Conservation (phyloP, 2,113 vertebrate genomes). For the Marcusenius ussheri region DNA sequence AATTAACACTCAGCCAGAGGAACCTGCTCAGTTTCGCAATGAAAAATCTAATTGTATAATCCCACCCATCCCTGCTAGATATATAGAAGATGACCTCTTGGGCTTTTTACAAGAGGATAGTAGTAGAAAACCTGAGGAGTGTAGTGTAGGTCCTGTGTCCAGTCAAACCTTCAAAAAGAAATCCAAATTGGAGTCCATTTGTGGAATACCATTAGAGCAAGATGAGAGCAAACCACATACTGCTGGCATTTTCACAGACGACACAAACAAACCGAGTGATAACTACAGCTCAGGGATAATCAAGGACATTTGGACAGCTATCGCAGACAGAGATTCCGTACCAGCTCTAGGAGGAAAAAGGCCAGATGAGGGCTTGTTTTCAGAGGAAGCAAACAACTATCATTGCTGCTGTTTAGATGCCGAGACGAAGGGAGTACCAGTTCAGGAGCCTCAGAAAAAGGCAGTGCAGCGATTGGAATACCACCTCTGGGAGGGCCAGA, state of each 20-base stretch:
- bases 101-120: constrained; percentile 84
- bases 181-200: constrained; percentile 96
- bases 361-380: constrained; percentile 69
- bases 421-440: constrained; percentile 62
- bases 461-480: constrained; percentile 93
- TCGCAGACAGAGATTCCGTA: constrained; percentile 66
- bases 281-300: constrained; percentile 95
- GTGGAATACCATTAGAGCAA: constrained; percentile 91
- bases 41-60: constrained; percentile 81
- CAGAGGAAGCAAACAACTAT: constrained; percentile 69
- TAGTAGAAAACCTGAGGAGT: constrained; percentile 64
- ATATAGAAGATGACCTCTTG: constrained; percentile 87
- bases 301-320: constrained; percentile 94
- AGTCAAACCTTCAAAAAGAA: constrained; percentile 79
- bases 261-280: constrained; percentile 70
- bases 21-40: constrained; percentile 72
- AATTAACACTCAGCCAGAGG: constrained; percentile 73
- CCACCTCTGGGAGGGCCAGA: constrained; percentile 90
- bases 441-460: constrained; percentile 71
- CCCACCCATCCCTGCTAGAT: constrained; percentile 78
- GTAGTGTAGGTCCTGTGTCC: constrained; percentile 66
- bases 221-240: constrained; percentile 73
- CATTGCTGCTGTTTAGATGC: constrained; percentile 77
- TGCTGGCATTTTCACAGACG: constrained; percentile 67
- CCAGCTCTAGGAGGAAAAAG: constrained; percentile 63